Percentiles rank a stretch among this genome's conserved stretches.
Evolutionary conservation across 1,140 invertebrate genomes (phyloP).

Genomic region (Triops longicaudatus): DNA sequence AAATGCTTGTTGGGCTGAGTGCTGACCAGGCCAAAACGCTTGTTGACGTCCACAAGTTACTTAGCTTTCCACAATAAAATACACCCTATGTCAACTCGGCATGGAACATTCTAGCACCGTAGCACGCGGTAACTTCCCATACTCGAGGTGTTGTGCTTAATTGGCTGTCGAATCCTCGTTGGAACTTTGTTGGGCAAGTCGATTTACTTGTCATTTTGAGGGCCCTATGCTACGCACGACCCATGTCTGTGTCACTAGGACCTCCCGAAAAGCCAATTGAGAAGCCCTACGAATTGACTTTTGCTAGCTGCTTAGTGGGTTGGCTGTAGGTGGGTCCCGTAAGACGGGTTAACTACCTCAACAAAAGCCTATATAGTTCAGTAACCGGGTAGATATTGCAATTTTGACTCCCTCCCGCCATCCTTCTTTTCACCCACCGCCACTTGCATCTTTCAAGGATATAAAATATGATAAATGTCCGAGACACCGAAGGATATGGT

Average conservation of each 20-base stretch:
- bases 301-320: background rate
- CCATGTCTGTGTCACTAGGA: background rate
- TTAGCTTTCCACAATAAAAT: no score
- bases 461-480: background rate
- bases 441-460: background rate
- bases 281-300: background rate
- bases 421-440: background rate
- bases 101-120: no score
- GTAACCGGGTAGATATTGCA: background rate
- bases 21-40: no score
- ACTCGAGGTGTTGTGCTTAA: no score
- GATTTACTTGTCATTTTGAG: no score
- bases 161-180: no score
- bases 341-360: background rate
- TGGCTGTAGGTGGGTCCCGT: background rate
- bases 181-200: no score
- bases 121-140: no score
- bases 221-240: no score
- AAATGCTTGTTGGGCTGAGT: no score
- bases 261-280: background rate
- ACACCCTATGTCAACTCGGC: no score
- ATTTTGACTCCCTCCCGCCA: background rate
- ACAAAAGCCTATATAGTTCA: background rate
- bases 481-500: background rate
- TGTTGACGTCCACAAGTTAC: no score